Percentiles rank a stretch among this genome's conserved stretches.
phyloP scores from a whole-genome alignment of 1,140 invertebrate genomes.

The Piezodorus guildinii region DNA sequence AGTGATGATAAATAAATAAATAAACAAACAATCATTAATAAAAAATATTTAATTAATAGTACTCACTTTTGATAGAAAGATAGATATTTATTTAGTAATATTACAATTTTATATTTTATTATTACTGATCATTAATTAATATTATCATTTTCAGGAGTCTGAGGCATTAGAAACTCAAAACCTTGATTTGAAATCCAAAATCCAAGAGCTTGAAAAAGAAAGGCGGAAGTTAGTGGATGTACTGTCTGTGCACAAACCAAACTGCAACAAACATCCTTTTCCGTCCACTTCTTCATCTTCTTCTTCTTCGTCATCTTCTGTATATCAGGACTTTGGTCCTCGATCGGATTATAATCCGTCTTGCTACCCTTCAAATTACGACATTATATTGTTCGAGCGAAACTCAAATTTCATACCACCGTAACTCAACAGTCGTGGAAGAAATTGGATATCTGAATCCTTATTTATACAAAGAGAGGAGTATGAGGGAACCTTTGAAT shows the following conservation, averaged over 20 bases:
- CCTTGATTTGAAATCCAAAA: constrained; percentile 67
- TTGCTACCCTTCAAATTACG: constrained; percentile 4
- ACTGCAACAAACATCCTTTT: constrained; percentile 46
- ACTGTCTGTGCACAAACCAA: constrained; percentile 54
- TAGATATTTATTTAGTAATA: too few species aligned
- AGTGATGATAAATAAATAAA: too few species aligned
- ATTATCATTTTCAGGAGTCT: constrained; percentile 49
- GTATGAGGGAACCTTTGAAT: neutral
- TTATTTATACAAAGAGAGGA: constrained; percentile 1
- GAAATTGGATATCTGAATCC: neutral
- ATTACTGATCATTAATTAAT: too few species aligned
- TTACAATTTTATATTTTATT: too few species aligned
- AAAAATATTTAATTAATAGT: too few species aligned
- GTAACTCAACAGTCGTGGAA: neutral
- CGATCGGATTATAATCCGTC: neutral
- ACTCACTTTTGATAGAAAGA: too few species aligned
- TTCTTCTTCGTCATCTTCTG: constrained; percentile 30
- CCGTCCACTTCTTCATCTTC: neutral
- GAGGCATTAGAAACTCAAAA: constrained; percentile 78
- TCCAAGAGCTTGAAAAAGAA: constrained; percentile 62
- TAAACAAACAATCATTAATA: too few species aligned
- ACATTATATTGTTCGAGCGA: neutral
- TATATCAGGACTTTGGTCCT: neutral
- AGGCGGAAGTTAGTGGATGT: constrained; percentile 59
- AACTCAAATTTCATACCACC: neutral